These are phyloP conservation scores for Pseudomyrmex gracilis DNA, from an alignment of 1,140 invertebrate species.

Conservation along the genomic window DNA sequence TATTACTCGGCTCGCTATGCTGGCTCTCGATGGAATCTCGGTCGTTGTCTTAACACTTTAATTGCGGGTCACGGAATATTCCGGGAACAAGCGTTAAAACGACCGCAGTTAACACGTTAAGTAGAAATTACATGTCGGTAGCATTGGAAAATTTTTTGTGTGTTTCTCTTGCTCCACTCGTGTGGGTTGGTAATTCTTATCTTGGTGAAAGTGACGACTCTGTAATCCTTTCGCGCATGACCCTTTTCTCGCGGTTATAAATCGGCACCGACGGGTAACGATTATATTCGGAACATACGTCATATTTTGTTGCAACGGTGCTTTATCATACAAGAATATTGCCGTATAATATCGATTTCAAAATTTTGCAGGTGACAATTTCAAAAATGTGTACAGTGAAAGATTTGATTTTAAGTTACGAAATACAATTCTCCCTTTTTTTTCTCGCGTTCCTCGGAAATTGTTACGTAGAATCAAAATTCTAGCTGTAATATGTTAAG, in stretches of 20 bases:
- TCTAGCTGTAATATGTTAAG: not conserved
- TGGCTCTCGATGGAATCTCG: constrained; percentile 2
- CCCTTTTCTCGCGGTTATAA: not conserved
- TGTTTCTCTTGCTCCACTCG: constrained; percentile 4
- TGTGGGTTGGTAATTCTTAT: not conserved
- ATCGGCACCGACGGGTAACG: not conserved
- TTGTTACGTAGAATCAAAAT: no score
- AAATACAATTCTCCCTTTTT: no score
- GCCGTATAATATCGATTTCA: not conserved
- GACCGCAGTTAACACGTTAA: not conserved
- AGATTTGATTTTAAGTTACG: no score
- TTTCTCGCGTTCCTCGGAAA: no score
- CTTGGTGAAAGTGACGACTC: not conserved
- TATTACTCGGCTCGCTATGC: constrained; percentile 19
- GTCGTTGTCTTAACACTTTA: not conserved
- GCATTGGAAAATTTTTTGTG: constrained; percentile 18
- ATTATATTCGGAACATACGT: constrained; percentile 7
- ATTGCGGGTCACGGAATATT: no score
- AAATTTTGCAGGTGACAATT: not conserved
- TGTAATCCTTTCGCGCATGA: not conserved
- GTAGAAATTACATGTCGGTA: constrained; percentile 19
- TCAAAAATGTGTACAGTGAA: not conserved
- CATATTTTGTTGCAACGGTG: not conserved
- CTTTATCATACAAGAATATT: not conserved
- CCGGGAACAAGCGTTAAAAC: no score